Conservation (phyloP, 2,888 invertebrate genomes). For the Amphiduros pacificus region DNA sequence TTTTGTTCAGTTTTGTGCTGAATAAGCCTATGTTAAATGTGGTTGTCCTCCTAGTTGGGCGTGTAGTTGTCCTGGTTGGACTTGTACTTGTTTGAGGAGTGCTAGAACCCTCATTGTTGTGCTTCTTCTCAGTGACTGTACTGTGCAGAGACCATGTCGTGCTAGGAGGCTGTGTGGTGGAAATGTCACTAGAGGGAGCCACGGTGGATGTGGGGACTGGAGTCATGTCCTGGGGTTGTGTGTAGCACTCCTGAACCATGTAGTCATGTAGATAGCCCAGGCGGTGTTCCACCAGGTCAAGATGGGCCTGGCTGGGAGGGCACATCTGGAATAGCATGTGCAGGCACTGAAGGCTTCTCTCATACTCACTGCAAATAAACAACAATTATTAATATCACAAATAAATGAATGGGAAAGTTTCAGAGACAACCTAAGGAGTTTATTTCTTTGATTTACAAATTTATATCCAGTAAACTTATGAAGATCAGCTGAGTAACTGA, state of each 20-base stretch:
- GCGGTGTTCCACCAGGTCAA: slow-evolving; percentile 5
- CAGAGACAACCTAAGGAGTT: no score
- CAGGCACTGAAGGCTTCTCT: slow-evolving; percentile 17
- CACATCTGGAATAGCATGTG: slow-evolving; percentile 12
- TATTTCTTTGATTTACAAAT: no score
- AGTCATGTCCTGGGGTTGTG: neutral
- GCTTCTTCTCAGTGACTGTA: no score
- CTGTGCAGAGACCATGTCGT: no score
- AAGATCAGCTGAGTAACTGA: no score
- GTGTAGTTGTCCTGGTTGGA: neutral
- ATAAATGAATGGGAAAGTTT: no score
- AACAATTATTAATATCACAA: no score
- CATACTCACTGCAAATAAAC: slow-evolving; percentile 12
- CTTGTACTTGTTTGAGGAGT: no score
- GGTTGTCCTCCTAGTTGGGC: neutral
- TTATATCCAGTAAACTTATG: no score
- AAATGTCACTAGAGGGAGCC: neutral
- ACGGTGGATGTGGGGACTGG: neutral
- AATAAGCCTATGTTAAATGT: no score
- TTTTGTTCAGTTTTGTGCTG: no score
- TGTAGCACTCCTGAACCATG: slow-evolving; percentile 13
- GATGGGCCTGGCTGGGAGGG: slow-evolving; percentile 2
- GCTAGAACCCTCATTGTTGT: no score
- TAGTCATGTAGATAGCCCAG: slow-evolving; percentile 10
- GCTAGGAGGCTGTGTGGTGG: neutral